Conservation (phyloP, 2,888 invertebrate genomes). For the Electrophaes corylata region DNA sequence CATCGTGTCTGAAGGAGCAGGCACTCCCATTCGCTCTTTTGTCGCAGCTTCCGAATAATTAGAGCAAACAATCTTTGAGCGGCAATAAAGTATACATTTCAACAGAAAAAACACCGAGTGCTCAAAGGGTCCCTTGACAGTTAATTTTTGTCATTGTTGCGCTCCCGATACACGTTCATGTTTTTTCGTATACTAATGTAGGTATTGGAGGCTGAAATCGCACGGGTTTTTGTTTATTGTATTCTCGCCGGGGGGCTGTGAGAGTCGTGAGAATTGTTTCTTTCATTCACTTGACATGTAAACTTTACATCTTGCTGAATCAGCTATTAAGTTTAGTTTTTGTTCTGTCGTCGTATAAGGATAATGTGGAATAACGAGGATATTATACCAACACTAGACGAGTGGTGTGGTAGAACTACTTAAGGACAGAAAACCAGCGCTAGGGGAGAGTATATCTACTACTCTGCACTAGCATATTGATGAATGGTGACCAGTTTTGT, state of each 20-base stretch:
- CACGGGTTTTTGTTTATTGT: constrained; percentile 61
- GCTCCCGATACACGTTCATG: constrained; percentile 52
- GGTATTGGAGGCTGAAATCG: constrained; percentile 50
- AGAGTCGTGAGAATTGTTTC: constrained; percentile 75
- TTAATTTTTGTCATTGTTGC: constrained; percentile 79
- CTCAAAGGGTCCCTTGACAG: constrained; percentile 65
- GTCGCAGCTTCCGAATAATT: constrained; percentile 82
- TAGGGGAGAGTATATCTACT: too few relatives aligned
- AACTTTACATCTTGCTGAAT: constrained; percentile 47
- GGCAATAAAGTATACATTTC: constrained; percentile 80
- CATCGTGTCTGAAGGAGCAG: constrained; percentile 64
- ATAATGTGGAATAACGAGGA: constrained; percentile 9
- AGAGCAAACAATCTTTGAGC: constrained; percentile 64
- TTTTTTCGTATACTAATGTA: constrained; percentile 61
- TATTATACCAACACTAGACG: constrained; percentile 11
- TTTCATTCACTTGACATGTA: constrained; percentile 48
- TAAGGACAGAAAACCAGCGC: too few relatives aligned
- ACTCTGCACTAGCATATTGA: too few relatives aligned
- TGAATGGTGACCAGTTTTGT: too few relatives aligned
- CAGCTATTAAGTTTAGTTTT: constrained; percentile 24
- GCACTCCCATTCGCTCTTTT: constrained; percentile 74
- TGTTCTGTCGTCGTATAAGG: constrained; percentile 17
- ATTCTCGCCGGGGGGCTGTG: constrained; percentile 60
- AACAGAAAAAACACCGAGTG: constrained; percentile 69
- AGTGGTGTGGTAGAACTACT: not conserved